Base-by-base conservation (phyloP, 2,888 invertebrate genomes). In the Agapostemon virescens region DNA sequence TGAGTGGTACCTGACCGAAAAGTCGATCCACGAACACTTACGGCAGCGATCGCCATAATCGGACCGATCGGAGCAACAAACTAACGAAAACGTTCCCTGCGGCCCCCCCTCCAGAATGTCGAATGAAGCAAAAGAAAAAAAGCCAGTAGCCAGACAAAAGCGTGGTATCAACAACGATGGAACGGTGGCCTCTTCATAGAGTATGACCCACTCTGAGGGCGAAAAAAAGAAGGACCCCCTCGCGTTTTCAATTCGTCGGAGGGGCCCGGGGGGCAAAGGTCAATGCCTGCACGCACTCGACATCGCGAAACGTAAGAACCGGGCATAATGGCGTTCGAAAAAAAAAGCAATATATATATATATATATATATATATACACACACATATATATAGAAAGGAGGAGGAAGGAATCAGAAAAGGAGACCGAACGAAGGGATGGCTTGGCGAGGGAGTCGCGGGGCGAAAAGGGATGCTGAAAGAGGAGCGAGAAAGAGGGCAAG, bases 211-310 rank as follows among this genome's bases (percentile, higher is more conserved):
- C 89, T 88, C 84, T 84, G 87, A 40, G n/a, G 76, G 77, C 82
- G 85, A 69, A 30, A 74, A 85, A 86, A 85, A 82, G 30, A 83
- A 78, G 83, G 77, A 76, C 85, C 88, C 79, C 88, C 88, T 89
- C 83, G 85, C 85, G 84, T 88, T 89, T 88, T 88, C 88, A 87
- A 55, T 55, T 55, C 55, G 55, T 7, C 26, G 55, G 26, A 6
- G 55, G 13, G 23, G 13, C n/a, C n/a, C n/a, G 0, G 23, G 86
- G 86, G 86, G 85, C 77, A 89, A 89, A 89, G 90, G 89, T 90
- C 90, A 90, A 89, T 90, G 89, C 89, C 83, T 80, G 87, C 86
- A 81, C 84, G 88, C 87, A 88, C 90, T 89, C 89, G 89, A 89
- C 89, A 88, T 86, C 87, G 88, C 89, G 86, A 88, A 88, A 88